Conservation (phyloP, 2,113 vertebrate species). For the Strigops habroptila region DNA sequence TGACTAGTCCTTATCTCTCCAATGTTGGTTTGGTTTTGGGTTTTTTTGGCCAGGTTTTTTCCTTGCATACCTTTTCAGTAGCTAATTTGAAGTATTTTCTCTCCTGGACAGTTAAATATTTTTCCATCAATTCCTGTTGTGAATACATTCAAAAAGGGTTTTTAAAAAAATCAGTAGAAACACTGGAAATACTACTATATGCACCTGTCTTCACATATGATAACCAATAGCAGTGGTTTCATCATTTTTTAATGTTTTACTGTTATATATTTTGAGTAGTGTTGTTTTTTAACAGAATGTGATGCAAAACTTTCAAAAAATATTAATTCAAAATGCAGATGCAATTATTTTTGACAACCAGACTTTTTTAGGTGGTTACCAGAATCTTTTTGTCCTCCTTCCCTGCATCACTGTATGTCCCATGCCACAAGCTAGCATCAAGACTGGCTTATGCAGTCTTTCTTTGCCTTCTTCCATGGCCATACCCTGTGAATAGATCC, state of each 20-base stretch:
- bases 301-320: not conserved
- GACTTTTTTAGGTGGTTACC: not conserved
- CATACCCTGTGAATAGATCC: not conserved
- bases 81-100: not conserved
- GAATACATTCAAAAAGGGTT: not conserved
- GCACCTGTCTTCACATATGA: not conserved
- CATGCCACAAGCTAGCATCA: accelerated
- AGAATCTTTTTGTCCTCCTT: not conserved
- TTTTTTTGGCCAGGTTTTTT: not conserved
- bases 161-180: not conserved
- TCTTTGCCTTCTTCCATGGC: not conserved
- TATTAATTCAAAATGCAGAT: not conserved
- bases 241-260: not conserved
- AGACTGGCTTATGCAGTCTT: not conserved
- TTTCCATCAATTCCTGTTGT: not conserved
- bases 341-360: not conserved
- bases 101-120: not conserved
- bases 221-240: not conserved
- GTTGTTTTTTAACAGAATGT: not conserved
- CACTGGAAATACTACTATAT: not conserved
- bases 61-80: not conserved
- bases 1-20: not conserved
- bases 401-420: not conserved
- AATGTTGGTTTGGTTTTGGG: not conserved
- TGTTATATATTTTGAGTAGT: not conserved